Evolutionary conservation across 2,888 invertebrate species (phyloP).

Genomic region (Periphyllus acericola): DNA sequence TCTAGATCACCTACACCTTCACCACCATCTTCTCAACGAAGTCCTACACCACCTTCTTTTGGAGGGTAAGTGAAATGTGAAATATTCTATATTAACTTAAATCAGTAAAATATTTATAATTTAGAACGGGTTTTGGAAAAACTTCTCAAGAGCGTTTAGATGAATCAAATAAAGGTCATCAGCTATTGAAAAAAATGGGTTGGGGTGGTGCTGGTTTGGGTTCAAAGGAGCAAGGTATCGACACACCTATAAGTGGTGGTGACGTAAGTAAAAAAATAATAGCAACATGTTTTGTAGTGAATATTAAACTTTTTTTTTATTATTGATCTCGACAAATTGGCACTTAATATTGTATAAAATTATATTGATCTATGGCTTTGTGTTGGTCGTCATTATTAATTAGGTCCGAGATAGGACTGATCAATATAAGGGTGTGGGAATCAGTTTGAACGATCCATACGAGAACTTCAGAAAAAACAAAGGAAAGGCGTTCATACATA

Average conservation of each 20-base stretch:
- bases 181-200: slow-evolving; percentile 97
- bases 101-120: slow-evolving; percentile 60
- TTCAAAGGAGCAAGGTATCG: slow-evolving; percentile 93
- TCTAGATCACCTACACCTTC: slow-evolving; percentile 70
- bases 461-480: slow-evolving; percentile 97
- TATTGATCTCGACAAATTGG: slow-evolving; percentile 46
- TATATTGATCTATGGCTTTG: slow-evolving; percentile 63
- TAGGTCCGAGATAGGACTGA: slow-evolving; percentile 84
- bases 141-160: slow-evolving; percentile 76
- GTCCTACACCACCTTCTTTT: slow-evolving; percentile 79
- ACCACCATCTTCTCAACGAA: slow-evolving; percentile 68
- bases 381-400: slow-evolving; percentile 57
- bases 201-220: slow-evolving; percentile 97
- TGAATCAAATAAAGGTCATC: slow-evolving; percentile 94
- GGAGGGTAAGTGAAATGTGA: slow-evolving; percentile 71
- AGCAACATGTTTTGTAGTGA: slow-evolving; percentile 39
- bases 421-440: slow-evolving; percentile 94
- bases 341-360: slow-evolving; percentile 32
- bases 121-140: slow-evolving; percentile 68
- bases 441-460: slow-evolving; percentile 92
- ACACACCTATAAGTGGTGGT: slow-evolving; percentile 92
- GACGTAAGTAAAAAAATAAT: slow-evolving; percentile 71
- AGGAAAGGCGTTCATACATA: slow-evolving; percentile 91
- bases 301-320: slow-evolving; percentile 38
- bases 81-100: slow-evolving; percentile 32